A percentile compares a stretch with the other conserved stretches of the same genome.
These are phyloP conservation scores for Talpa occidentalis DNA, from an alignment of 2,113 vertebrate genomes.

Conservation along the genomic window DNA sequence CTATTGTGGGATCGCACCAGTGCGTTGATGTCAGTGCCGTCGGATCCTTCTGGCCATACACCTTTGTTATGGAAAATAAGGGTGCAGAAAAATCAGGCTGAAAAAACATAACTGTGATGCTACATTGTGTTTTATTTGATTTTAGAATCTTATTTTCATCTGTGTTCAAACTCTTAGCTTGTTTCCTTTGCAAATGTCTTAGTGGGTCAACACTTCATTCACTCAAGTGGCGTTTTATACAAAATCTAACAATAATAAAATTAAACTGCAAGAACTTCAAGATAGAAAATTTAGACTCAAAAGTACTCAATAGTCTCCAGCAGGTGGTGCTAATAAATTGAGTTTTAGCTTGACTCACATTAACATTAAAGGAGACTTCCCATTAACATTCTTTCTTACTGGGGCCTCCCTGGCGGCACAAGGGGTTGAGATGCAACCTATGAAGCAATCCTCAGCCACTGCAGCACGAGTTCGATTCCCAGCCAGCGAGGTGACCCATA, in stretches of 20 bases:
- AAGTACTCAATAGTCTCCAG: slow-evolving; percentile 51
- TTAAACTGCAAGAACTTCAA: neutral
- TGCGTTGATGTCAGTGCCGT: slow-evolving; percentile 98
- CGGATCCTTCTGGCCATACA: slow-evolving; percentile 98
- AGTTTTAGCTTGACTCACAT: neutral
- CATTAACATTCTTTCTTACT: neutral
- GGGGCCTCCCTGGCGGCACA: too few relatives aligned
- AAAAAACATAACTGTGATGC: slow-evolving; percentile 5
- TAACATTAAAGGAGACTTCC: too few relatives aligned
- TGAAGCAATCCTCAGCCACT: too few relatives aligned
- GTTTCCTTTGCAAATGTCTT: slow-evolving; percentile 31
- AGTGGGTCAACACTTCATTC: neutral
- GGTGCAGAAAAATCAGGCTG: neutral
- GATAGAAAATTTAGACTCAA: neutral
- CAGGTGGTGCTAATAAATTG: slow-evolving; percentile 54
- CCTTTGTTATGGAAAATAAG: slow-evolving; percentile 83
- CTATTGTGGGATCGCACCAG: slow-evolving; percentile 95
- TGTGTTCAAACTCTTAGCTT: neutral
- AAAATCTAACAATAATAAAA: slow-evolving; percentile 8
- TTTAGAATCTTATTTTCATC: slow-evolving; percentile 31
- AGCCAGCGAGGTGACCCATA: too few relatives aligned
- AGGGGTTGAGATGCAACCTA: too few relatives aligned
- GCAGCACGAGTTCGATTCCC: too few relatives aligned
- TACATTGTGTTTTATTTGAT: neutral
- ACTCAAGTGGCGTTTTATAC: neutral